These are phyloP conservation scores for Podotricha telesiphe DNA, from an alignment of 2,888 invertebrate species.

Conservation along the genomic window DNA sequence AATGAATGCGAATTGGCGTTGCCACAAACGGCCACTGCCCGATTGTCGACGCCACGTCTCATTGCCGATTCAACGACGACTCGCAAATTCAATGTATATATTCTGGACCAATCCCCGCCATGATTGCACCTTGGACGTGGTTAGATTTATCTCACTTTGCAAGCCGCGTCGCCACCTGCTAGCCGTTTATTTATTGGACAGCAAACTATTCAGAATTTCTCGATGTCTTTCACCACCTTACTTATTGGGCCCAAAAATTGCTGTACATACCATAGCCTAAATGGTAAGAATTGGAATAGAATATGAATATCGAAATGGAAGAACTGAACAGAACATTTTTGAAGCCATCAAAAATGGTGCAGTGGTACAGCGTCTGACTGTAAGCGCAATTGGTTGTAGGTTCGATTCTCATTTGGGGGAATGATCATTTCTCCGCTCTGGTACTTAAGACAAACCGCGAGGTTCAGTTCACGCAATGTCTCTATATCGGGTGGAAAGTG, in stretches of 20 bases:
- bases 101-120: constrained; percentile 55
- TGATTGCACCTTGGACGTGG: constrained; percentile 54
- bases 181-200: constrained; percentile 40
- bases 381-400: no score
- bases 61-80: constrained; percentile 68
- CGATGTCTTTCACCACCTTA: constrained; percentile 26
- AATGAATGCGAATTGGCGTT: constrained; percentile 76
- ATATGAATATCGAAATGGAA: background rate
- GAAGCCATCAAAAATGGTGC: no score
- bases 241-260: constrained; percentile 16
- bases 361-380: no score
- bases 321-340: background rate
- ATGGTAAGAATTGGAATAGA: background rate
- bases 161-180: constrained; percentile 46
- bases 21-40: constrained; percentile 74
- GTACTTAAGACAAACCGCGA: no score
- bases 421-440: no score
- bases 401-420: no score
- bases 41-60: constrained; percentile 77
- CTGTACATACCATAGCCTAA: background rate
- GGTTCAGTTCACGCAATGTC: no score
- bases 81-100: constrained; percentile 65
- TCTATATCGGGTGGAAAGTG: no score
- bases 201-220: constrained; percentile 31
- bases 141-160: constrained; percentile 47